Evolutionary conservation across 2,888 invertebrate genomes (phyloP).

Genomic region (Melieria omissa): DNA sequence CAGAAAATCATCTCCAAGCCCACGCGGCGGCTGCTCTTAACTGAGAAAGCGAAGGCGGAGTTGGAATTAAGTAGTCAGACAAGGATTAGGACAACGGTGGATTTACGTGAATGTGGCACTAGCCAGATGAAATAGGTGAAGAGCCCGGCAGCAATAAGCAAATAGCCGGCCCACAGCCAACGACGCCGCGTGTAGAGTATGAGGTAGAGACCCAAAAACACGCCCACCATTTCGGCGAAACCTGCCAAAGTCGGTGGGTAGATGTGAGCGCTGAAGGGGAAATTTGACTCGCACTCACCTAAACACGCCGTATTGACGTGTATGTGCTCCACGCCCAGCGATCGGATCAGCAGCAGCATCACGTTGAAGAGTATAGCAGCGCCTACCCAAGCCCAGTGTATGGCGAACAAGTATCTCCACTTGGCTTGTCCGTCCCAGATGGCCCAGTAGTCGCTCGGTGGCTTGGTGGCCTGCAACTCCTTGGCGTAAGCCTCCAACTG

Average conservation of each 20-base stretch:
- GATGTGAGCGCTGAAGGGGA: background rate
- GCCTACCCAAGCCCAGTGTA: slow-evolving; percentile 63
- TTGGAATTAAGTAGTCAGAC: background rate
- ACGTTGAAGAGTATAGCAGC: slow-evolving; percentile 63
- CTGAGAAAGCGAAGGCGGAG: slow-evolving; percentile 31
- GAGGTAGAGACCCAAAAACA: slow-evolving; percentile 62
- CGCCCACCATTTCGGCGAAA: slow-evolving; percentile 64
- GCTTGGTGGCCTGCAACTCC: slow-evolving; percentile 41
- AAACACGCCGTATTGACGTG: slow-evolving; percentile 65
- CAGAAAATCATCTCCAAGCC: slow-evolving; percentile 62
- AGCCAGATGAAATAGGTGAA: slow-evolving; percentile 61
- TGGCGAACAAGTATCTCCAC: slow-evolving; percentile 53
- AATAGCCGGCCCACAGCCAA: slow-evolving; percentile 63
- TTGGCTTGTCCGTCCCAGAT: slow-evolving; percentile 63
- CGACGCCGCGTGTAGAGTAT: slow-evolving; percentile 62
- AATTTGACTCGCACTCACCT: slow-evolving; percentile 49
- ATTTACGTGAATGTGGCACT: slow-evolving; percentile 58
- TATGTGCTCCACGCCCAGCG: slow-evolving; percentile 63
- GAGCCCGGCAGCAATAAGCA: slow-evolving; percentile 57
- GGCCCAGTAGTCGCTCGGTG: slow-evolving; percentile 53
- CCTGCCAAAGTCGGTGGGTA: slow-evolving; percentile 43
- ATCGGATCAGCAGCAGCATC: slow-evolving; percentile 65
- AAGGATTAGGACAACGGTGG: background rate
- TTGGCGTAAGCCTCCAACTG: slow-evolving; percentile 57
- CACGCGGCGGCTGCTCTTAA: slow-evolving; percentile 56